Evolutionary conservation across 35 echinoderm and acorn worm species (phyloP), one percentile per base, ranked within the genome.

Genomic region (Patiria miniata): DNA sequence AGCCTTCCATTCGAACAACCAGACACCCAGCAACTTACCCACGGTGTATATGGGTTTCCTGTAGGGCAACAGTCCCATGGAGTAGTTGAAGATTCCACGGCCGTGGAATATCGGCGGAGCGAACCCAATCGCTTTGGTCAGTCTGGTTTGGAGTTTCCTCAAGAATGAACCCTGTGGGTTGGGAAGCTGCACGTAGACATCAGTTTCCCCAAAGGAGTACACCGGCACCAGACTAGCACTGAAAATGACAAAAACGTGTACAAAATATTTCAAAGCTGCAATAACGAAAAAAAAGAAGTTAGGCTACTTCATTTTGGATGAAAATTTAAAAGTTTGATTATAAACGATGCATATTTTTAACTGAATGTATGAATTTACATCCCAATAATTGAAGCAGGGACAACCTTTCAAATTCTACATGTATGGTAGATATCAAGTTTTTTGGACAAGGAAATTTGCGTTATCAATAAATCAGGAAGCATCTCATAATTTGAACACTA

Each of bases 41-140:
- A 99, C 96, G 19, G 92, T 92, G 39, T 94, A 77, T 47, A 99
- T 88, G 30, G 89, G 93, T 50, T 83, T 85, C 86, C 96, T 81
- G 78, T 89, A 85, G 0, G 96, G 96, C 39, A 99, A 52, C 21
- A 93, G 19, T 18, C 96, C 96, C 10, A 92, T 83, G 33, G 36
- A 83, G 61, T 99, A 99, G 38, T 99, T 94, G 59, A 99, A 99
- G 17, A 99, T 54, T 6, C 96, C 96, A 50, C 96, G 79, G 6
- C 96, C 96, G 42, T 90, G 77, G 78, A 94, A 99, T 22, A 99
- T 32, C 0, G 96, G 89, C 26, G 92, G 77, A 9, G 96, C 89
- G 86, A 99, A 83, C 14, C 96, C 96, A 28, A 92, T 1, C 18
- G 90, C 37, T 39, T 78, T 86, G 26, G 61, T 91, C 51, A 94